These are phyloP conservation scores for Hemibagrus wyckioides DNA, from an alignment of 2,113 vertebrate species.

Conservation along the genomic window DNA sequence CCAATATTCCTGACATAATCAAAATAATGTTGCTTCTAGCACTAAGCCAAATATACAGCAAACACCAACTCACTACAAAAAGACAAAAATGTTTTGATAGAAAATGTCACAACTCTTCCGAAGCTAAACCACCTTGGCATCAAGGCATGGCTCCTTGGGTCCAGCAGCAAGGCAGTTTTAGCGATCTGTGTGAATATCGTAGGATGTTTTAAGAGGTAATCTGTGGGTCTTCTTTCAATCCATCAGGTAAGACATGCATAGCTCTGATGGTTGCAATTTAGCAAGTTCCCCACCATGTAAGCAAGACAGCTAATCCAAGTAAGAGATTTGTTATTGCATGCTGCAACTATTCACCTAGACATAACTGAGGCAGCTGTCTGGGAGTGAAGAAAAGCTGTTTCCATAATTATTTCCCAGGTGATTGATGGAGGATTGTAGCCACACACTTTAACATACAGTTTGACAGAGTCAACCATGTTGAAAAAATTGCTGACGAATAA, in stretches of 20 bases:
- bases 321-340: background rate
- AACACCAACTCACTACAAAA: too few relatives aligned
- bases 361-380: background rate
- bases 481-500: background rate
- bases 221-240: background rate
- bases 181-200: background rate
- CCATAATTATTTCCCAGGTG: background rate
- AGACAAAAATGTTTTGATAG: too few relatives aligned
- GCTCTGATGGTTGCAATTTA: background rate
- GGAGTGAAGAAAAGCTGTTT: too few relatives aligned
- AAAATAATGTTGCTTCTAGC: too few relatives aligned
- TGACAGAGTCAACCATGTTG: background rate
- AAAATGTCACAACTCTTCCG: too few relatives aligned
- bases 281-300: background rate
- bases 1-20: too few relatives aligned
- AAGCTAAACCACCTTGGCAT: too few relatives aligned
- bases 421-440: background rate
- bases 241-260: background rate
- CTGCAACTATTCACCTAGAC: background rate
- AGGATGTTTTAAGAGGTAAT: background rate
- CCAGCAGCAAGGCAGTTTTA: background rate
- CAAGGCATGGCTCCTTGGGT: background rate
- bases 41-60: too few relatives aligned
- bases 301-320: background rate
- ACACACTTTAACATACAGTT: background rate